These are phyloP conservation scores for Drosophila guanche DNA, from an alignment of 1,140 invertebrate genomes.

Conservation along the genomic window DNA sequence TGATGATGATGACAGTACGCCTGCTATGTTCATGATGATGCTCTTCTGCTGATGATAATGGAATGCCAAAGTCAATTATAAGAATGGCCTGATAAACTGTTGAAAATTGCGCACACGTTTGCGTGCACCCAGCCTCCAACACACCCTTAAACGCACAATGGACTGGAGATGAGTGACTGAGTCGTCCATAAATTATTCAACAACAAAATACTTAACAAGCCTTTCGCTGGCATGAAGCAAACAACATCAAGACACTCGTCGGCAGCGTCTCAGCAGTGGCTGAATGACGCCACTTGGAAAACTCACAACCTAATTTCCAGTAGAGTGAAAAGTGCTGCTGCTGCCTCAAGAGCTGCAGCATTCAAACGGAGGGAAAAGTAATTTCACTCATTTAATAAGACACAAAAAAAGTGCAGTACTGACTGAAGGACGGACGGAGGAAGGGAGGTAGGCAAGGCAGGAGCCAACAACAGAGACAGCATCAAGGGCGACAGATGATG, in stretches of 20 bases:
- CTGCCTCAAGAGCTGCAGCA: conserved; percentile 29
- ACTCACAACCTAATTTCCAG: conserved; percentile 65
- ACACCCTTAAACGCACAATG: not conserved
- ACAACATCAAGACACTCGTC: conserved; percentile 72
- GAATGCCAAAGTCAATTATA: conserved; percentile 58
- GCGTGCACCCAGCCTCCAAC: conserved; percentile 1
- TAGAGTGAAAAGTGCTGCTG: conserved; percentile 25
- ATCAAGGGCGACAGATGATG: conserved; percentile 41
- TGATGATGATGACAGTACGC: conserved; percentile 15
- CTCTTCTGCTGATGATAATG: conserved; percentile 10
- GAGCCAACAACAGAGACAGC: conserved; percentile 6
- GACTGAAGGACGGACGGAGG: not conserved
- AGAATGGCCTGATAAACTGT: conserved; percentile 50
- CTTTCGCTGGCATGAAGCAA: conserved; percentile 34
- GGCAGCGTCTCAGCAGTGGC: conserved; percentile 7
- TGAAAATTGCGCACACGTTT: conserved; percentile 61
- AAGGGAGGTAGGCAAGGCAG: conserved; percentile 7
- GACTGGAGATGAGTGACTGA: not conserved
- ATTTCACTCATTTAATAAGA: conserved; percentile 57
- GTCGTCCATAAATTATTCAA: conserved; percentile 51
- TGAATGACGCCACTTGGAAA: conserved; percentile 58
- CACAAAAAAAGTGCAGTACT: conserved; percentile 21
- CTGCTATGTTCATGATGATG: conserved; percentile 6
- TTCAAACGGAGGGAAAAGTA: conserved; percentile 46
- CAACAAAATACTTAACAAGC: conserved; percentile 66